Conservation (phyloP, 2,113 vertebrate genomes). For the Rhodinocichla rosea region DNA sequence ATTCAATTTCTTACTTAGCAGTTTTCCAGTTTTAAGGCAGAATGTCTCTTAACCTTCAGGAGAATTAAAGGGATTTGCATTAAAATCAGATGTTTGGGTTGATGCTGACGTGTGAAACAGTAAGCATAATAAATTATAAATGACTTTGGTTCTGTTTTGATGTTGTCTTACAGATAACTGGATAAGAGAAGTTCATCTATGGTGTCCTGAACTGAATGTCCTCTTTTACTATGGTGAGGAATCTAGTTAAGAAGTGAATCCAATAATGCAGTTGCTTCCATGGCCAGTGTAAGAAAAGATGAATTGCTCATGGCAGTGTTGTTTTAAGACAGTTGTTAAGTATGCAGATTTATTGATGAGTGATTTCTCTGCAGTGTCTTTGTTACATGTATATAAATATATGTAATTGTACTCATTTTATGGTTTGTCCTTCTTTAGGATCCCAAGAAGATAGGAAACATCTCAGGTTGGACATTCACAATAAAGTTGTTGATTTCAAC, state of each 20-base stretch:
- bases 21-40: background rate
- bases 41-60: background rate
- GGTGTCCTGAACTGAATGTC: conserved; percentile 90
- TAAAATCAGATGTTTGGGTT: background rate
- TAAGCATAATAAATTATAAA: background rate
- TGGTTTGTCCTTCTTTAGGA: conserved; percentile 68
- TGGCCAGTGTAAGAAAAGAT: background rate
- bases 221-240: conserved; percentile 90
- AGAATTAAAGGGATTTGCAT: background rate
- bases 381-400: background rate
- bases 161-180: conserved; percentile 87
- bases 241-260: background rate
- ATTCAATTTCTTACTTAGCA: background rate
- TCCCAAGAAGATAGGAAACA: conserved; percentile 88
- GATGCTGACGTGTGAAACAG: background rate
- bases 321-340: background rate
- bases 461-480: conserved; percentile 86
- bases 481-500: conserved; percentile 80
- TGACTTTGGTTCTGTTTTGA: background rate
- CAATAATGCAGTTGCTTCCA: background rate
- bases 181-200: conserved; percentile 89
- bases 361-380: background rate
- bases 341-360: background rate
- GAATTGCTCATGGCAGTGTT: background rate
- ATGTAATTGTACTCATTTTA: background rate